Percentiles rank a stretch among this genome's conserved stretches.
These are phyloP conservation scores for Megathymus violae DNA, from an alignment of 1,140 invertebrate species.

Conservation along the genomic window DNA sequence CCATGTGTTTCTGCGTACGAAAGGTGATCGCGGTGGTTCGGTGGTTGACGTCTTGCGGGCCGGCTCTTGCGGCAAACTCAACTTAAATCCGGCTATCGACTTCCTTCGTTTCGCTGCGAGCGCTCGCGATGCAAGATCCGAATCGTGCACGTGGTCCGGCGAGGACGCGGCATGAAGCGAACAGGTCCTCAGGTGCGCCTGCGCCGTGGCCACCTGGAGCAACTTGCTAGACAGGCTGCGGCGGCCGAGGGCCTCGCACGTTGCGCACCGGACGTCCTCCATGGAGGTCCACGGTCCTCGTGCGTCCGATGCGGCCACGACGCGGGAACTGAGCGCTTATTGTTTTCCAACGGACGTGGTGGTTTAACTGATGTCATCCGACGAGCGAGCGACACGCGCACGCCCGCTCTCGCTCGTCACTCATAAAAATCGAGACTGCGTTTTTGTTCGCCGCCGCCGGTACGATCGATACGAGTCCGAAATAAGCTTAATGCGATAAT, in stretches of 20 bases:
- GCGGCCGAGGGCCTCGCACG: constrained; percentile 74
- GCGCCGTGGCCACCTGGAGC: constrained; percentile 76
- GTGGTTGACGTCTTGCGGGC: constrained; percentile 52
- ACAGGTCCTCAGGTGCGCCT: constrained; percentile 76
- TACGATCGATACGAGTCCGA: constrained; percentile 74
- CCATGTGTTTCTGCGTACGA: constrained; percentile 80
- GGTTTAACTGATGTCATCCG: constrained; percentile 81
- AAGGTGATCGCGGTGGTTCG: constrained; percentile 55
- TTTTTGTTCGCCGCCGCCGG: constrained; percentile 48
- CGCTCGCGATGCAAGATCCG: constrained; percentile 70
- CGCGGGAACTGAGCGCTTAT: constrained; percentile 76
- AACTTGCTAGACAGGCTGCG: constrained; percentile 73
- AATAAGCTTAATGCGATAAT: constrained; percentile 81
- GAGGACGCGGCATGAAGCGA: constrained; percentile 54
- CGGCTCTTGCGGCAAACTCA: constrained; percentile 62
- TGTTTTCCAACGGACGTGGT: constrained; percentile 71
- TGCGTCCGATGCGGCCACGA: constrained; percentile 72
- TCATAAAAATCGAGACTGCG: constrained; percentile 70
- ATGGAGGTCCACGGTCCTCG: constrained; percentile 72
- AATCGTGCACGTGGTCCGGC: constrained; percentile 56
- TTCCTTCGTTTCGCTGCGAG: constrained; percentile 76
- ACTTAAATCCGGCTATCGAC: constrained; percentile 73
- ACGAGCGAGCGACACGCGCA: constrained; percentile 70
- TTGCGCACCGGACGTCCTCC: constrained; percentile 76
- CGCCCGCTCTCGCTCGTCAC: constrained; percentile 61